Evolutionary conservation across 2,888 invertebrate genomes (phyloP), one percentile per base, ranked within the genome.

Genomic region (Polymixis flavicincta): DNA sequence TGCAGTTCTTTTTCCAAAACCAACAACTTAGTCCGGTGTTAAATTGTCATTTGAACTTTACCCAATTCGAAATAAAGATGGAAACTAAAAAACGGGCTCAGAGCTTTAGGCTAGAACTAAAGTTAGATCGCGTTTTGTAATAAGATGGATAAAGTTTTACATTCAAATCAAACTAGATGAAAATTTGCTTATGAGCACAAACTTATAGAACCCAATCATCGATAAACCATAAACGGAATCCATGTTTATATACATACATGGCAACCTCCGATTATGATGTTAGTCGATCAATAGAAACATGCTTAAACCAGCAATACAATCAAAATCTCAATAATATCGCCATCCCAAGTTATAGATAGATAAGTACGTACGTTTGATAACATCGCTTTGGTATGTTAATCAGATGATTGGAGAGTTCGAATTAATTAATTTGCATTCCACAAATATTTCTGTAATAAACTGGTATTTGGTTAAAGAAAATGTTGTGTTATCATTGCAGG

Each of bases 361-460:
- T 68, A 63, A 61, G 66, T 85, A 78, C 66, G 67, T 72, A 74
- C 64, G 57, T 67, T 64, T 59, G 82, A 87, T 84, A 78, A 76
- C 78, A 73, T 72, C 63, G 82, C 86, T 84, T 80, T 64, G 86
- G 80, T 82, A 87, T 87, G 88, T 79, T 83, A 86, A 87, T 82
- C 73, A 82, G 76, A 25, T 78, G 77, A 86, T 87, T 82, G 69
- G 67, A 80, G 82, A 82, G 73, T 77, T 80, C 42, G 79, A 80
- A 82, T 86, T 73, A 84, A 87, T 87, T 88, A 84, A 83, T 86
- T 82, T 75, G 74, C 75, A 82, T 87, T 86, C 84, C 84, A 84
- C 71, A 71, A 82, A 84, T 87, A 76, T 78, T 82, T 85, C 63
- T 45, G 28, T 74, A 69, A 73, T 78, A 74, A 85, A 79, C 81